Conservation (phyloP, 2,797 vertebrate species). For the Neosilurus mollespiculum region DNA sequence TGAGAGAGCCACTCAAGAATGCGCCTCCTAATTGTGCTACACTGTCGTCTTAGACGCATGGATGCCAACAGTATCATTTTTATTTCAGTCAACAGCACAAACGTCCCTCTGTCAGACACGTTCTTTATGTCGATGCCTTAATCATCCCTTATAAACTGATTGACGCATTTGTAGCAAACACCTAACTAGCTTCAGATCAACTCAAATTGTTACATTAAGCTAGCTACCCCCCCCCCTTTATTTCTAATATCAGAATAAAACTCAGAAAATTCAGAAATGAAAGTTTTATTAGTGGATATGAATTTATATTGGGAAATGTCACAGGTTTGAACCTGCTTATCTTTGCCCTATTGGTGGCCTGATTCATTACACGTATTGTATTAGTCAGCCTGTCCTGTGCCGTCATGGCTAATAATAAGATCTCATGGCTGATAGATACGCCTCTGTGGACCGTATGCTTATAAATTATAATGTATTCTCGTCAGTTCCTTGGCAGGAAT, state of each 20-base stretch:
- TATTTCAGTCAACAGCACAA: not conserved
- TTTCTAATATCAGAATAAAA: not conserved
- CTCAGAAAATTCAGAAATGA: not conserved
- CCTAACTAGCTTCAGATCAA: not conserved
- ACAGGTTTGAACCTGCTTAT: constrained; percentile 40
- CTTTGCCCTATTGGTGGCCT: constrained; percentile 42
- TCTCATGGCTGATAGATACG: constrained; percentile 44
- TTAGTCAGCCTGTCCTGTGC: constrained; percentile 43
- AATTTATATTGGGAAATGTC: constrained; percentile 40
- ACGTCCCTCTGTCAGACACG: not conserved
- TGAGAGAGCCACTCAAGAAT: no score
- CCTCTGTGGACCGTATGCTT: constrained; percentile 39
- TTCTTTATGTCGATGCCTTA: not conserved
- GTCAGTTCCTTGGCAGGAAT: constrained; percentile 23
- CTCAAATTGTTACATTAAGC: not conserved
- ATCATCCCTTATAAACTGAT: not conserved
- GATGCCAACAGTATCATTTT: no score
- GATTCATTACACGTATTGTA: constrained; percentile 51
- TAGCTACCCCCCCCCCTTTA: not conserved
- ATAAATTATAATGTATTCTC: constrained; percentile 47
- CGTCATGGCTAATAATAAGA: constrained; percentile 53
- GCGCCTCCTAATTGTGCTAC: no score
- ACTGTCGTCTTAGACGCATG: no score
- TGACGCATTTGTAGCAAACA: not conserved
- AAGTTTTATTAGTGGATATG: constrained; percentile 2